phyloP scores from a whole-genome alignment of 2,797 vertebrate species.

The Picus viridis region DNA sequence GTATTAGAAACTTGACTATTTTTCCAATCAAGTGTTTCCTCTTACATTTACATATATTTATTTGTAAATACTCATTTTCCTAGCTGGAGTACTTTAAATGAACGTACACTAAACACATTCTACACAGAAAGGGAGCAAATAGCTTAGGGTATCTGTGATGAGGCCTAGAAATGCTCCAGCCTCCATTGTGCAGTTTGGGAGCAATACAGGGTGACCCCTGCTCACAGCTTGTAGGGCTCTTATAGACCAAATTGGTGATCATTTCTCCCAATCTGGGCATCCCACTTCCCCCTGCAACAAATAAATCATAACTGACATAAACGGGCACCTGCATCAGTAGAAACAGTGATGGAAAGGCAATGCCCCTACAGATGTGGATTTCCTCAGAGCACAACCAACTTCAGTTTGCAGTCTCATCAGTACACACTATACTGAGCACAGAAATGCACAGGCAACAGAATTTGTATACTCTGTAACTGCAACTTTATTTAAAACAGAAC shows the following conservation, averaged over 20 bases:
- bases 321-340: not conserved
- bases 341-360: not conserved
- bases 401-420: not conserved
- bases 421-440: not conserved
- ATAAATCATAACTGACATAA: not conserved
- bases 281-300: not conserved
- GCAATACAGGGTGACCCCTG: not conserved
- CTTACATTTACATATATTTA: slow-evolving; percentile 71
- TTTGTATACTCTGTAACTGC: not conserved
- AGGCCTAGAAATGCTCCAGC: not conserved
- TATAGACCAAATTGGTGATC: rapidly evolving
- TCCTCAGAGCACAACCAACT: not conserved
- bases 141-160: not conserved
- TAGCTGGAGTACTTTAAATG: slow-evolving; percentile 44
- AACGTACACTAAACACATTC: slow-evolving; percentile 10
- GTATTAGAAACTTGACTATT: slow-evolving; percentile 73
- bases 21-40: slow-evolving; percentile 72
- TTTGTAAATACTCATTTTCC: slow-evolving; percentile 49
- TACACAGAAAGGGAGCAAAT: not conserved
- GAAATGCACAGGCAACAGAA: rapidly evolving
- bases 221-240: not conserved
- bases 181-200: rapidly evolving
- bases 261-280: not conserved
- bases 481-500: not conserved
- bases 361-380: not conserved